These are phyloP conservation scores for Psittacula derbiana DNA, from an alignment of 2,797 vertebrate genomes.

Conservation along the genomic window DNA sequence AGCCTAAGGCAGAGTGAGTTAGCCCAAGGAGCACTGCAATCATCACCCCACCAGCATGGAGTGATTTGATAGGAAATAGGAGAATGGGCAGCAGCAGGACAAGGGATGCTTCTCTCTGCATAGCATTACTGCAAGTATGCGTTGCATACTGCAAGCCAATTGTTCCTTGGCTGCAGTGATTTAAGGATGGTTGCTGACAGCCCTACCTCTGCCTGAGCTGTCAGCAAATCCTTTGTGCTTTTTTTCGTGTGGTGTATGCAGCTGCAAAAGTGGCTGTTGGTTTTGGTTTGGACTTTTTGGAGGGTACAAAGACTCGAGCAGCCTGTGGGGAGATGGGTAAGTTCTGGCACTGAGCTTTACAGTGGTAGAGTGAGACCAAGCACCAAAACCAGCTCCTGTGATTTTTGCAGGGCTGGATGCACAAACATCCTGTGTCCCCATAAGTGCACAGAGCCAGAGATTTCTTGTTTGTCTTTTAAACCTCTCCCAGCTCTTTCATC, in stretches of 20 bases:
- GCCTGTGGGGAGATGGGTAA: not conserved
- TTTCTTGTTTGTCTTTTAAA: not conserved
- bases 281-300: not conserved
- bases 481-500: not conserved
- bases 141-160: no score
- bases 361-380: not conserved
- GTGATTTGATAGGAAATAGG: not conserved
- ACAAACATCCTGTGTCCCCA: rapidly evolving
- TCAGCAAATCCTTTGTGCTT: not conserved
- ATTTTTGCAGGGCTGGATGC: not conserved
- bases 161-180: rapidly evolving
- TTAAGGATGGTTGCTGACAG: not conserved
- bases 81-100: not conserved
- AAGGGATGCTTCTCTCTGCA: not conserved
- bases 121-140: not conserved
- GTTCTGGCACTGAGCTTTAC: not conserved
- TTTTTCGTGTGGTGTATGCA: rapidly evolving
- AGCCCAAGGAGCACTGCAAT: not conserved
- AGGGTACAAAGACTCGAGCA: not conserved
- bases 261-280: not conserved
- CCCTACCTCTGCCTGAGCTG: not conserved
- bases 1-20: not conserved
- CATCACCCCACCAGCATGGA: not conserved
- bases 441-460: rapidly evolving
- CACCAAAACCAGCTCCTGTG: rapidly evolving